Evolutionary conservation across 2,888 invertebrate species (phyloP), one percentile per base, ranked within the genome.

Genomic region (Pseudanteris insignis): DNA sequence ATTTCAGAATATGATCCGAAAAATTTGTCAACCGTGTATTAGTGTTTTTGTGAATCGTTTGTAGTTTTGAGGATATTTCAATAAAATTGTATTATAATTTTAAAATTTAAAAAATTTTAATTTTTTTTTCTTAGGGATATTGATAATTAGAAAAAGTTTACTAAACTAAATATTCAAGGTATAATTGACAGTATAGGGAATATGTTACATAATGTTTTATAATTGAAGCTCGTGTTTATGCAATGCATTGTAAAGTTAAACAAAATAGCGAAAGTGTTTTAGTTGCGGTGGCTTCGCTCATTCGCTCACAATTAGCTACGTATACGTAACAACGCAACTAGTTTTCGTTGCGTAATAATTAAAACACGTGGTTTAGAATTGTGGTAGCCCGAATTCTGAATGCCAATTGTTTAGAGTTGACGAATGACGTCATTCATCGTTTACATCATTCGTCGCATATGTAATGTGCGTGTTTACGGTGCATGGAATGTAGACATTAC

Each of bases 401-500:
- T 51, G 43, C 12, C 41, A 37, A 47, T 59, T 26, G 47, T 53
- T 53, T 47, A 11, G 10, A 30, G 41, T 59, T 59, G 59, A 59
- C 33, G 51, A 47, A 47, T 47, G 59, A 47, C 37, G 47, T 41
- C 44, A 30, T 37, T 41, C 53, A 47, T 51, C 51, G 57, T 62
- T 62, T 62, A 51, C 51, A 47, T 57, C 46, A 47, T 55, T 47
- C 57, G 51, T 62, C 38, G 57, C 47, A 47, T 63, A 53, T 63
- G 53, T 58, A 58, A 57, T 43, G 44, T 21, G 38, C 30, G 47
- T 53, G 55, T 63, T 57, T 63, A 63, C 62, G 62, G 53, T 58
- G 43, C 44, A 47, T 38, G 57, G 62, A 63, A 63, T 63, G 57
- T 48, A 32, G 57, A 63, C 62, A 62, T 44, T 57, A 51, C 53